phyloP scores from a whole-genome alignment of 1,140 invertebrate genomes.

The Tetragnatha versicolor region DNA sequence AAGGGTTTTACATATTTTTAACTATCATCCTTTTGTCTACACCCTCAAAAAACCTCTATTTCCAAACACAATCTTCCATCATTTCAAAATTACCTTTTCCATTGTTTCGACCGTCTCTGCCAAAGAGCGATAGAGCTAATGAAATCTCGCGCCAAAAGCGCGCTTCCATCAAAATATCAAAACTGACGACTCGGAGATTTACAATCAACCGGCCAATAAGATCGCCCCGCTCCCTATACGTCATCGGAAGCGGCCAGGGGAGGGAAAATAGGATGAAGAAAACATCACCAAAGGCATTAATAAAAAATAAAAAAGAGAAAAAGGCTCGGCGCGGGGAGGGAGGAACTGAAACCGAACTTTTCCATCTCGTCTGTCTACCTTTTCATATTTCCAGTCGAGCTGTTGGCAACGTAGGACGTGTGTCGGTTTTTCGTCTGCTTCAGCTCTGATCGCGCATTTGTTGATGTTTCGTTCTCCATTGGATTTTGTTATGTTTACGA shows the following conservation, averaged over 20 bases:
- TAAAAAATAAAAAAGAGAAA: slow-evolving; percentile 26
- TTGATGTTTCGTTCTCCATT: too few species aligned
- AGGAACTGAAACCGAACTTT: slow-evolving; percentile 38
- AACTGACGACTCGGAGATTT: slow-evolving; percentile 29
- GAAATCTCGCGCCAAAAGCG: background rate
- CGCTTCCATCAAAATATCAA: slow-evolving; percentile 5
- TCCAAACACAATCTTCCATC: too few species aligned
- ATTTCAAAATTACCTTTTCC: too few species aligned
- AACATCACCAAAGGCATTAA: slow-evolving; percentile 50
- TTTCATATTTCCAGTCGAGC: slow-evolving; percentile 46
- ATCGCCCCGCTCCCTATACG: slow-evolving; percentile 11
- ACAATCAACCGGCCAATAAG: slow-evolving; percentile 17
- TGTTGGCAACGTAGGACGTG: slow-evolving; percentile 13
- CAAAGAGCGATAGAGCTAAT: too few species aligned
- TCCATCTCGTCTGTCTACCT: slow-evolving; percentile 26
- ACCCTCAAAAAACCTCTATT: too few species aligned
- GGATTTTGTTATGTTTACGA: too few species aligned
- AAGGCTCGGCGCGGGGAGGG: background rate
- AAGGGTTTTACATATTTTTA: too few species aligned
- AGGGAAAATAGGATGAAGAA: slow-evolving; percentile 5
- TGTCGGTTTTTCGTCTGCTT: background rate
- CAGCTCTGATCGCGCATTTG: too few species aligned
- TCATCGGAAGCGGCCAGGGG: slow-evolving; percentile 42
- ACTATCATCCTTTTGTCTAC: too few species aligned
- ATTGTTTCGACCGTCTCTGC: too few species aligned